Percentiles rank a stretch among this genome's conserved stretches.
Evolutionary conservation across 2,888 invertebrate species (phyloP).

Genomic region (Formica aserva): DNA sequence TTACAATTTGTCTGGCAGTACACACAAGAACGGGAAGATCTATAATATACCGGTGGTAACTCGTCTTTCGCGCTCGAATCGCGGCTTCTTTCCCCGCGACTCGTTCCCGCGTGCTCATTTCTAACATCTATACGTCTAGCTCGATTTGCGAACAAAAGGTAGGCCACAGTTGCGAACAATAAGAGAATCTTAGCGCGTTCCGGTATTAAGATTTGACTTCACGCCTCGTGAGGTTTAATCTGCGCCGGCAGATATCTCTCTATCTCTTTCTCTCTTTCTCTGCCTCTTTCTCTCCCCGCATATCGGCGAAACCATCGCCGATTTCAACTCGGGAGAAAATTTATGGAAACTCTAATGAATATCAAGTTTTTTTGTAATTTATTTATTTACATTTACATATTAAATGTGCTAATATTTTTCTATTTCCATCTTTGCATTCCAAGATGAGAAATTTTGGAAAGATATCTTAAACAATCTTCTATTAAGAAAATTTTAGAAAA

Average conservation of each 20-base stretch:
- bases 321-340: slow-evolving; percentile 15
- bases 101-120: slow-evolving; percentile 50
- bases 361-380: not conserved
- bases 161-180: slow-evolving; percentile 59
- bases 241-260: not conserved
- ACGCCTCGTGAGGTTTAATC: slow-evolving; percentile 55
- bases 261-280: no score
- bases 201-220: slow-evolving; percentile 58
- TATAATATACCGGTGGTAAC: not conserved
- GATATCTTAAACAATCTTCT: not conserved
- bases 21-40: not conserved
- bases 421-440: not conserved
- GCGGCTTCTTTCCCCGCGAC: slow-evolving; percentile 53
- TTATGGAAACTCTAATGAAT: slow-evolving; percentile 11
- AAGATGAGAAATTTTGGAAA: not conserved
- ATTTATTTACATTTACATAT: not conserved
- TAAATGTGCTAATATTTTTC: not conserved
- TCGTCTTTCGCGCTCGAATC: slow-evolving; percentile 31
- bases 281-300: not conserved
- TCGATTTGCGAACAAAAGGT: slow-evolving; percentile 66
- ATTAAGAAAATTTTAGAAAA: not conserved
- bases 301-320: slow-evolving; percentile 3
- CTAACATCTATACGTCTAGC: slow-evolving; percentile 60
- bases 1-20: slow-evolving; percentile 55
- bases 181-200: slow-evolving; percentile 62